Conservation (phyloP, 2,888 invertebrate species). For the Lithosia quadra region DNA sequence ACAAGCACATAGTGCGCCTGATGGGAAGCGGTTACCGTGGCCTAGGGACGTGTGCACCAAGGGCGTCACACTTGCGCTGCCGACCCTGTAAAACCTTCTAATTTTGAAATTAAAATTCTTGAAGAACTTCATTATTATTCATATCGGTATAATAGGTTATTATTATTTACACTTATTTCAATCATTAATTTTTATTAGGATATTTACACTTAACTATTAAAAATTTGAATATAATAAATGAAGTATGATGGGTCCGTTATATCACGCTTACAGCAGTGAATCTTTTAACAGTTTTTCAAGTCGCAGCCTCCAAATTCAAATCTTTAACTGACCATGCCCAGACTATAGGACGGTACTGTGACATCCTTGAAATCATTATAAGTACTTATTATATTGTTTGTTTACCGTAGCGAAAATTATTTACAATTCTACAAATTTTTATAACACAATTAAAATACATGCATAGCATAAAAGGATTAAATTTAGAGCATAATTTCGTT, state of each 20-base stretch:
- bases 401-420: conserved; percentile 28
- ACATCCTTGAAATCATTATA: not conserved
- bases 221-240: too few species aligned
- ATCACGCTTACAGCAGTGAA: not conserved
- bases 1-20: too few species aligned
- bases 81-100: too few species aligned
- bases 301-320: not conserved
- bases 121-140: too few species aligned
- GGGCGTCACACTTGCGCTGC: too few species aligned
- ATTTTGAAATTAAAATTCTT: too few species aligned
- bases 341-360: not conserved
- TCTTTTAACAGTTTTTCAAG: not conserved
- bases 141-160: too few species aligned
- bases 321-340: not conserved
- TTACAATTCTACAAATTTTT: conserved; percentile 26
- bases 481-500: conserved; percentile 59
- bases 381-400: conserved; percentile 12
- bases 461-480: conserved; percentile 72
- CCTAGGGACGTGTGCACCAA: too few species aligned
- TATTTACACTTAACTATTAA: too few species aligned
- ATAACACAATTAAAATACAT: conserved; percentile 47
- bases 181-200: too few species aligned
- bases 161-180: too few species aligned
- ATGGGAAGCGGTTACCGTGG: too few species aligned
- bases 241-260: not conserved